Evolutionary conservation across 2,113 vertebrate species (phyloP).

Genomic region (Neogale vison): DNA sequence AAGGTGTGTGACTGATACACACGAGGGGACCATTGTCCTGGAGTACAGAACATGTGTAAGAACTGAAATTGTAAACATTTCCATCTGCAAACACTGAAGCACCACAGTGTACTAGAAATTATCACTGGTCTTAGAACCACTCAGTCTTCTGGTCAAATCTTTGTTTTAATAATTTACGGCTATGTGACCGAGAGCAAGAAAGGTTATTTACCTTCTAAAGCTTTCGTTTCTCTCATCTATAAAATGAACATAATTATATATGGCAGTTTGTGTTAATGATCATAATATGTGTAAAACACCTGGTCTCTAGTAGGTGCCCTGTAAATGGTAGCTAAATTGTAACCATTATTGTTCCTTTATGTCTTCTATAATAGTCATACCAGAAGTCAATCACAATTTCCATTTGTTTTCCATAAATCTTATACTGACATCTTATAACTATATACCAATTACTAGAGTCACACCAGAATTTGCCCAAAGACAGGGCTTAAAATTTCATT

Average conservation of each 20-base stretch:
- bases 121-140: not conserved
- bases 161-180: not conserved
- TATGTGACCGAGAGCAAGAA: not conserved
- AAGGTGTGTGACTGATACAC: not conserved
- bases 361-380: not conserved
- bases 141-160: not conserved
- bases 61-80: not conserved
- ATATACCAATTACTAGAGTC: not conserved
- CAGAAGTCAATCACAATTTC: not conserved
- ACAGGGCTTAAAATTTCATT: constrained; percentile 2
- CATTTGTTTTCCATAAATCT: constrained; percentile 15
- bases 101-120: not conserved
- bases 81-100: not conserved
- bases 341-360: not conserved
- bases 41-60: not conserved
- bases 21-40: not conserved
- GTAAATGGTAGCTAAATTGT: not conserved
- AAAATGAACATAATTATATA: not conserved
- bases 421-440: not conserved
- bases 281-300: not conserved
- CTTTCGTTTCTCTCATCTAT: not conserved
- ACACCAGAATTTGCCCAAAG: not conserved
- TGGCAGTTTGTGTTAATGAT: not conserved
- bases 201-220: not conserved
- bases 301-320: not conserved